Percentiles rank a stretch among this genome's conserved stretches.
phyloP scores from a whole-genome alignment of 2,797 vertebrate species.

The Varecia variegata region DNA sequence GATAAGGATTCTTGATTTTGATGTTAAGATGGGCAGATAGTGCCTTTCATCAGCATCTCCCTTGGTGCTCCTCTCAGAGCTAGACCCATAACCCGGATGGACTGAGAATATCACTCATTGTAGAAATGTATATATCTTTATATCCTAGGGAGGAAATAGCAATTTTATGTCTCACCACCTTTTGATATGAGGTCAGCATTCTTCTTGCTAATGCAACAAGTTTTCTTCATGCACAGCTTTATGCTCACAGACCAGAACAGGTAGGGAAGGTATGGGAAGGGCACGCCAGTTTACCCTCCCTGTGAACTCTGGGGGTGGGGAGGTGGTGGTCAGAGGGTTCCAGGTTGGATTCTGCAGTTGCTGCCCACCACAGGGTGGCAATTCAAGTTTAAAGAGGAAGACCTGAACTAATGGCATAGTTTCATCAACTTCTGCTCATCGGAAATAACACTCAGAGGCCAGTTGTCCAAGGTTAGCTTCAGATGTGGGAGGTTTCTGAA shows the following conservation, averaged over 20 bases:
- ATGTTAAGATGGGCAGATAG: neutral
- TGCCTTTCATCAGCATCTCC: neutral
- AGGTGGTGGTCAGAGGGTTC: neutral
- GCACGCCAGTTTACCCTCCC: neutral
- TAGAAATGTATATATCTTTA: neutral
- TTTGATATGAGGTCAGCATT: neutral
- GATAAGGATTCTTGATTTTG: neutral
- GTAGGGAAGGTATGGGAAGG: neutral
- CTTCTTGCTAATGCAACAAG: neutral
- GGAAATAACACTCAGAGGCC: neutral
- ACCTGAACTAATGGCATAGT: neutral
- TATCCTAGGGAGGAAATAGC: neutral
- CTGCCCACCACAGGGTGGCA: neutral
- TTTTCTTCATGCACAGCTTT: neutral
- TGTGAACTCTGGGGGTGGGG: neutral
- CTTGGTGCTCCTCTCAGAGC: neutral
- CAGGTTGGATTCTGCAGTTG: neutral
- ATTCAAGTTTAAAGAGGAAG: neutral
- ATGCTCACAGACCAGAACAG: neutral
- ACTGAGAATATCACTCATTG: neutral
- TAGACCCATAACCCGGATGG: neutral
- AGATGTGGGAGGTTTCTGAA: neutral
- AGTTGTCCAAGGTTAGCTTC: neutral
- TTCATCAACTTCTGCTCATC: neutral
- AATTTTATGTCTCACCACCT: neutral